Conservation (phyloP, 2,113 vertebrate genomes). For the Xenopus borealis region DNA sequence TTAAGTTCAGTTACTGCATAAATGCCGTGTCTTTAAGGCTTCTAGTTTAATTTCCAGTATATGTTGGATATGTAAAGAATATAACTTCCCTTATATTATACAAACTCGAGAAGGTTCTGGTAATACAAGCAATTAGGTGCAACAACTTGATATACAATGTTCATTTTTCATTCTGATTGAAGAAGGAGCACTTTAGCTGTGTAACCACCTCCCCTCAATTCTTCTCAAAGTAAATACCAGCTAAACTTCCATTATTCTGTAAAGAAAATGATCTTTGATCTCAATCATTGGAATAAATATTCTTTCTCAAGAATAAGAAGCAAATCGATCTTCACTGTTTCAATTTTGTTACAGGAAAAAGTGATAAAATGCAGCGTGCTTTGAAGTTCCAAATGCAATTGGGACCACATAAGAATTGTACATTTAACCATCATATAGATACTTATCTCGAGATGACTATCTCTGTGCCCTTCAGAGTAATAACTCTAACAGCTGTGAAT, state of each 20-base stretch:
- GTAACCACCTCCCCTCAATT: slow-evolving; percentile 38
- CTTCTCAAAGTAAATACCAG: slow-evolving; percentile 38
- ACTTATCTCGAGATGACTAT: slow-evolving; percentile 57
- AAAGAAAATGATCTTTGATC: slow-evolving; percentile 61
- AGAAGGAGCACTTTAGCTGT: slow-evolving; percentile 38
- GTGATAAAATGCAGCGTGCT: slow-evolving; percentile 58
- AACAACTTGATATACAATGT: slow-evolving; percentile 29
- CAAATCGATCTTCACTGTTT: slow-evolving; percentile 58
- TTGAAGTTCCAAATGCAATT: slow-evolving; percentile 60
- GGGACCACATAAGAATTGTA: slow-evolving; percentile 60
- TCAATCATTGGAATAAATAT: slow-evolving; percentile 52
- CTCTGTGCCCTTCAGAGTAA: slow-evolving; percentile 59
- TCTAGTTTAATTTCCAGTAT: slow-evolving; percentile 31
- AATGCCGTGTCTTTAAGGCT: slow-evolving; percentile 11
- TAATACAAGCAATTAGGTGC: slow-evolving; percentile 42
- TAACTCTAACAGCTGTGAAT: slow-evolving; percentile 57
- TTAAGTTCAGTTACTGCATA: background rate
- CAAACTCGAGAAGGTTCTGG: slow-evolving; percentile 35
- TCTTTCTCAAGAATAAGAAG: slow-evolving; percentile 50
- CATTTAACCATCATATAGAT: slow-evolving; percentile 50
- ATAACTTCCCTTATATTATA: slow-evolving; percentile 26
- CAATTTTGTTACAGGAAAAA: slow-evolving; percentile 48
- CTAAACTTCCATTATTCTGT: slow-evolving; percentile 59
- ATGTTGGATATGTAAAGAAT: slow-evolving; percentile 34
- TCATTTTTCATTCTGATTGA: slow-evolving; percentile 45